Evolutionary conservation across 2,888 invertebrate genomes (phyloP), one percentile per base, ranked within the genome.

Genomic region (Panzeria rudis): DNA sequence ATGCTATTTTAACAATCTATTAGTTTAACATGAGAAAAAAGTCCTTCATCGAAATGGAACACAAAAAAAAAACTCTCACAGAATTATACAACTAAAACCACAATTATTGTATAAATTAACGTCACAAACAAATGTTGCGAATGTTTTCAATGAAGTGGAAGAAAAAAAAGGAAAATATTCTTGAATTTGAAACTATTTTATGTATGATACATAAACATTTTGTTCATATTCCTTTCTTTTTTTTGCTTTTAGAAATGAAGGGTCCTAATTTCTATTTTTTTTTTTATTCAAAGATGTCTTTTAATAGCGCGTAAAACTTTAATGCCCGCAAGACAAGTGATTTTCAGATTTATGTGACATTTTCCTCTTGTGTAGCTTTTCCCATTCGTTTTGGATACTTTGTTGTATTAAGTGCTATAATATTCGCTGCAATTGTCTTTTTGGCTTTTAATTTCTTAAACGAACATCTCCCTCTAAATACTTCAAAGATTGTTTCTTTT

Each of bases 61-160:
- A 38, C 59, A 66, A 41, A n/a, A 38, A n/a, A 50, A 29, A 29
- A 29, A 29, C 38, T 68, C 56, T 11, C 41, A 11, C 11, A 59
- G 29, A 66, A 66, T 66, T 71, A 72, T 13, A 81, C 47, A 76
- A 83, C 50, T 68, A 78, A 83, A 86, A 83, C 87, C 90, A 88
- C 91, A 90, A 91, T 91, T 90, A 91, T 91, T 91, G 91, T 91
- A 91, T 91, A 91, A 91, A 91, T 91, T 91, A 92, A 92, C 91
- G 92, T 92, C 92, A 92, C 89, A 90, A 92, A 91, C 92, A 92
- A 92, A 92, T 92, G 92, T 92, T 92, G 91, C 92, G 90, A 92
- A 92, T 91, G 92, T 89, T 91, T 90, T 91, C 92, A 92, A 92
- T 92, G 92, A 92, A 91, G 91, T 91, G 92, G 92, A 92, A 92